Conservation (phyloP, 1,140 invertebrate species). For the Lanistes nyassanus region DNA sequence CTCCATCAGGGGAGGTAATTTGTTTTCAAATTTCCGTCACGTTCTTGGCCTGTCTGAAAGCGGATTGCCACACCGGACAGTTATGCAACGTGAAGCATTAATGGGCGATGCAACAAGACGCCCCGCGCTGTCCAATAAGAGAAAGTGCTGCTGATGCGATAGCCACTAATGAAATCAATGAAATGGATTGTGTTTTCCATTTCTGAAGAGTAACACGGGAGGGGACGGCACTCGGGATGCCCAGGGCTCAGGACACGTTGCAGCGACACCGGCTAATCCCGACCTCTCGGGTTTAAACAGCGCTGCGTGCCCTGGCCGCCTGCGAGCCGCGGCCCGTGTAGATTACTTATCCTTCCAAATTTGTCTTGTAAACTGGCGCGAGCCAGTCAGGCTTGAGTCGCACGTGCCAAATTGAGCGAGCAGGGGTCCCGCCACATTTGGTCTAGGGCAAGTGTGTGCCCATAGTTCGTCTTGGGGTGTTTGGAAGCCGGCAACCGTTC, state of each 20-base stretch:
- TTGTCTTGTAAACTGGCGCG: slow-evolving; percentile 32
- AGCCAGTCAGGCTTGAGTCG: slow-evolving; percentile 15
- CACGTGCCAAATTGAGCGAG: slow-evolving; percentile 29
- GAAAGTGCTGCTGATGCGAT: slow-evolving; percentile 22
- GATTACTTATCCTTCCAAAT: slow-evolving; percentile 35
- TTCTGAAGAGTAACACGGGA: slow-evolving; percentile 21
- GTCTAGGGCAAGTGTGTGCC: slow-evolving; percentile 18
- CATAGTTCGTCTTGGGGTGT: slow-evolving; percentile 11
- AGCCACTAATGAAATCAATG: slow-evolving; percentile 32
- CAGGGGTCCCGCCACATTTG: slow-evolving; percentile 11
- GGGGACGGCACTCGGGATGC: not conserved
- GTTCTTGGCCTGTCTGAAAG: too few relatives aligned
- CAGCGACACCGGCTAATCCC: slow-evolving; percentile 23
- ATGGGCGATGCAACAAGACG: not conserved
- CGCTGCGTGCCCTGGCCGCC: slow-evolving; percentile 19
- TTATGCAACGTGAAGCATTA: too few relatives aligned
- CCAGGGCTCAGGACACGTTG: slow-evolving; percentile 27
- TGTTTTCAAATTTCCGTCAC: too few relatives aligned
- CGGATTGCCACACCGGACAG: too few relatives aligned
- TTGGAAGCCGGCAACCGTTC: not conserved
- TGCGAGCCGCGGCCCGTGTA: slow-evolving; percentile 1
- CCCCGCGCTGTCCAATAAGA: slow-evolving; percentile 21
- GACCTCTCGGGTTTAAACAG: slow-evolving; percentile 26
- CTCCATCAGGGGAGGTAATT: too few relatives aligned
- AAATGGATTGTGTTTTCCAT: slow-evolving; percentile 32